A percentile compares a stretch with the other conserved stretches of the same genome.
These are phyloP conservation scores for Diaperis boleti DNA, from an alignment of 2,888 invertebrate genomes.

Conservation along the genomic window DNA sequence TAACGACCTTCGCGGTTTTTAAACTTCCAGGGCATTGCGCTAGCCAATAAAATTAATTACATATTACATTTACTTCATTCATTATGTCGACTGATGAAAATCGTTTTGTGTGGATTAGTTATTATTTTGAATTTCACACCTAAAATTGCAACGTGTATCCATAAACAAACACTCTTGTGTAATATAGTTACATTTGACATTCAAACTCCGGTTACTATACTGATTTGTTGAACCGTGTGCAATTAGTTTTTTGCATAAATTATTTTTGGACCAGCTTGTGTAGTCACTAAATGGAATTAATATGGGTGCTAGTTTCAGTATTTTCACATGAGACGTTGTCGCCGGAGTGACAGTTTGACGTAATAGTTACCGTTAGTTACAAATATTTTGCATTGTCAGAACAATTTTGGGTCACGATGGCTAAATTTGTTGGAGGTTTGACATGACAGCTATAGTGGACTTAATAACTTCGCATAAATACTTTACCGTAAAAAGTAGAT, in stretches of 20 bases:
- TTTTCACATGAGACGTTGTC: too few relatives aligned
- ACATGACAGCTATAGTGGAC: too few relatives aligned
- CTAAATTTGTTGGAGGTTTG: too few relatives aligned
- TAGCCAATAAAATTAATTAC: conserved; percentile 49
- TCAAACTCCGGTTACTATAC: conserved; percentile 12
- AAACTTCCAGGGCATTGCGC: conserved; percentile 56
- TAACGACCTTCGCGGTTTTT: conserved; percentile 55
- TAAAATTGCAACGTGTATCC: conserved; percentile 8
- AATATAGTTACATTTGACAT: conserved; percentile 28
- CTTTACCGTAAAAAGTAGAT: too few relatives aligned
- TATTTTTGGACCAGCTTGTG: conserved; percentile 4
- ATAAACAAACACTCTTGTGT: conserved; percentile 10
- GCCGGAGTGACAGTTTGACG: too few relatives aligned
- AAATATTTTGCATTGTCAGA: too few relatives aligned
- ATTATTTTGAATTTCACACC: conserved; percentile 30
- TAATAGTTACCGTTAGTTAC: too few relatives aligned
- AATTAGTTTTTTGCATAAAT: neutral
- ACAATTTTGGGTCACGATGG: too few relatives aligned
- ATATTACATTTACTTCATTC: conserved; percentile 45
- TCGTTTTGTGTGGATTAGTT: conserved; percentile 25
- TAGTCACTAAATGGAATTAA: neutral
- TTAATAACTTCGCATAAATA: too few relatives aligned
- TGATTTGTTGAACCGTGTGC: neutral
- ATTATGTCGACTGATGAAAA: conserved; percentile 34
- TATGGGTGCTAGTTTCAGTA: too few relatives aligned